Conservation (phyloP, 2,888 invertebrate genomes). For the Serripes groenlandicus region DNA sequence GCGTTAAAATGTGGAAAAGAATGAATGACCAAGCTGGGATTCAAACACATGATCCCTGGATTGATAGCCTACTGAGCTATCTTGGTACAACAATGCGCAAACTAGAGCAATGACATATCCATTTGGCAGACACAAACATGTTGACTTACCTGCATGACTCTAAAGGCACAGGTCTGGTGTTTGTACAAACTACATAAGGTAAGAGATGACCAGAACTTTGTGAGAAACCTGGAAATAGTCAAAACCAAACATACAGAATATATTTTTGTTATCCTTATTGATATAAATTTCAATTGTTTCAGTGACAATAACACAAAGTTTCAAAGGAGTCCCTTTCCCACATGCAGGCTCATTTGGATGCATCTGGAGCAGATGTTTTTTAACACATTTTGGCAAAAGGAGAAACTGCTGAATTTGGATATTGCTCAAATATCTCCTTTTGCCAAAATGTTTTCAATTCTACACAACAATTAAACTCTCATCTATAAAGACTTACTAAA, state of each 20-base stretch:
- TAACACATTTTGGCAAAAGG: not conserved
- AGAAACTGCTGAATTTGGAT: slow-evolving; percentile 5
- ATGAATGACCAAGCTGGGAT: too few relatives aligned
- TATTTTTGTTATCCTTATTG: not conserved
- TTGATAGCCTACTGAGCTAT: too few relatives aligned
- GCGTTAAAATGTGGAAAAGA: too few relatives aligned
- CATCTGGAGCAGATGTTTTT: not conserved
- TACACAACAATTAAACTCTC: too few relatives aligned
- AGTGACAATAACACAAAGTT: not conserved
- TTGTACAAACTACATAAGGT: slow-evolving; percentile 55
- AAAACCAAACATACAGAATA: not conserved
- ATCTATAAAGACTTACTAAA: too few relatives aligned
- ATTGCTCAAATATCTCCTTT: not conserved
- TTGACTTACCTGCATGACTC: slow-evolving; percentile 63
- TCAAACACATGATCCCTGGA: too few relatives aligned
- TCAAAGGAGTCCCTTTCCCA: not conserved
- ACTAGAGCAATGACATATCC: too few relatives aligned
- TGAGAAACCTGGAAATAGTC: slow-evolving; percentile 50
- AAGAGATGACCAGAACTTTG: slow-evolving; percentile 65
- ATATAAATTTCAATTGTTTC: not conserved
- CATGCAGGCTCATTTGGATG: not conserved
- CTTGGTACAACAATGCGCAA: too few relatives aligned
- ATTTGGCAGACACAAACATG: too few relatives aligned
- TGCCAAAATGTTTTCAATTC: not conserved
- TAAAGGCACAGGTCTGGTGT: slow-evolving; percentile 62